Base-by-base conservation (phyloP, 2,797 vertebrate genomes). In the Moxostoma hubbsi region DNA sequence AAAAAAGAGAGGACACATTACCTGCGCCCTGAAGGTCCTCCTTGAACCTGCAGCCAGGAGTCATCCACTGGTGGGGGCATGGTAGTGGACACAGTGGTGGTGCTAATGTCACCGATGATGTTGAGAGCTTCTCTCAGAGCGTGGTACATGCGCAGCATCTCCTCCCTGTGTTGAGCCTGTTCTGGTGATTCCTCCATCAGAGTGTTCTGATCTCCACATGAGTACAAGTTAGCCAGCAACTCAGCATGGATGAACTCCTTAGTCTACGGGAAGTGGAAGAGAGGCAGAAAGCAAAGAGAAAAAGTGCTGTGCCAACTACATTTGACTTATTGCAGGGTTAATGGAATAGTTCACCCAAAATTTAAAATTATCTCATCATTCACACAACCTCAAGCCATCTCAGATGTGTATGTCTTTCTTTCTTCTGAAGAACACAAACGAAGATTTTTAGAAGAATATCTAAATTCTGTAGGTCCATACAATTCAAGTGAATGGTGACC, bases 71-170 rank as follows among this genome's bases (percentile, higher is more conserved):
- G 97, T n/a, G 96, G 97, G 4, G 97, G 97, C 93, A 96, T 93
- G 1, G 95, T 86, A 36, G 96, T 98, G 93, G 95, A 95, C 90
- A 94, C 87, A 1, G 97, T 98, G 87, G 94, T 95, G 83, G 96
- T 97, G 91, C 97, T 98, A 93, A 98, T 97, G 90, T 98, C 97
- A 46, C 97, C 96, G 0, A 98, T 97, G 92, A 98, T 97, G 90
- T 82, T 86, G 51, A 98, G 95, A 0, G 96, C 96, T 86, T 98
- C 96, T 5, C 94, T 94, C 84, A 98, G 92, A 5, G 96, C 96
- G 18, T 97, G 94, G 89, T 96, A 97, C 97, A 98, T 98, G 86
- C 93, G 94, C 86, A 98, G 87, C 96, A 98, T 98, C 85, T 98
- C 97, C 0, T 98, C 97, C 0, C 97, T 94, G 12, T 94, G 95